Evolutionary conservation across 2,888 invertebrate genomes (phyloP).

Genomic region (Syrphus vitripennis): DNA sequence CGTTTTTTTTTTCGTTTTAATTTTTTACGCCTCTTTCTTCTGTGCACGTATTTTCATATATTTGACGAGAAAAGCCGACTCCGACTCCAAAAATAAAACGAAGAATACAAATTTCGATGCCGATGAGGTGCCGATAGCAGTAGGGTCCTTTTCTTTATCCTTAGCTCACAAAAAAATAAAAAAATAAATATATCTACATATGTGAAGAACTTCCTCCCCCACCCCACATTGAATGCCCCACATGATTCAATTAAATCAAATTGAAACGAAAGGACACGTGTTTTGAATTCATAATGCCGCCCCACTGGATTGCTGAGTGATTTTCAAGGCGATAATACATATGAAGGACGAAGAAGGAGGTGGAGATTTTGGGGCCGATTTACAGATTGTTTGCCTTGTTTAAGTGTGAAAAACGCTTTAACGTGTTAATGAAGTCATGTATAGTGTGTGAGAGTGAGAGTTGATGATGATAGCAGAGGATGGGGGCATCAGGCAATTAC

Average conservation of each 20-base stretch:
- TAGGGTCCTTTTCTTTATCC: conserved; percentile 64
- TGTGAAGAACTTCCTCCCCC: not conserved
- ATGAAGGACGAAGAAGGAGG: not conserved
- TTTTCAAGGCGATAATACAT: conserved; percentile 55
- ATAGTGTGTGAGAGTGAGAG: conserved; percentile 12
- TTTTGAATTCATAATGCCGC: conserved; percentile 75
- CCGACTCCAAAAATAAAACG: not conserved
- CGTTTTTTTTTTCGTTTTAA: conserved; percentile 33
- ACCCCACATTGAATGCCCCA: conserved; percentile 7
- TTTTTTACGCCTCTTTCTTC: conserved; percentile 48
- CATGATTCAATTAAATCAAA: conserved; percentile 81
- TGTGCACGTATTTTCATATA: conserved; percentile 68
- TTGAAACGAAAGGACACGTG: conserved; percentile 77
- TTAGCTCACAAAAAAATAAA: conserved; percentile 45
- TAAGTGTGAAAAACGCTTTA: conserved; percentile 70
- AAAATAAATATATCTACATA: conserved; percentile 34
- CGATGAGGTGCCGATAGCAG: conserved; percentile 65
- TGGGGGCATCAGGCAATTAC: conserved; percentile 47
- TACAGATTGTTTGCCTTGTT: conserved; percentile 69
- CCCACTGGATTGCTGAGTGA: conserved; percentile 68
- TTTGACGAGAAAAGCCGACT: conserved; percentile 61
- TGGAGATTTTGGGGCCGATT: conserved; percentile 35
- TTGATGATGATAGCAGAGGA: not conserved
- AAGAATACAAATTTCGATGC: conserved; percentile 58
- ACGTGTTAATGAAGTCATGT: conserved; percentile 71